Conservation (phyloP, 2,797 vertebrate species). For the Fistularia tabacaria region DNA sequence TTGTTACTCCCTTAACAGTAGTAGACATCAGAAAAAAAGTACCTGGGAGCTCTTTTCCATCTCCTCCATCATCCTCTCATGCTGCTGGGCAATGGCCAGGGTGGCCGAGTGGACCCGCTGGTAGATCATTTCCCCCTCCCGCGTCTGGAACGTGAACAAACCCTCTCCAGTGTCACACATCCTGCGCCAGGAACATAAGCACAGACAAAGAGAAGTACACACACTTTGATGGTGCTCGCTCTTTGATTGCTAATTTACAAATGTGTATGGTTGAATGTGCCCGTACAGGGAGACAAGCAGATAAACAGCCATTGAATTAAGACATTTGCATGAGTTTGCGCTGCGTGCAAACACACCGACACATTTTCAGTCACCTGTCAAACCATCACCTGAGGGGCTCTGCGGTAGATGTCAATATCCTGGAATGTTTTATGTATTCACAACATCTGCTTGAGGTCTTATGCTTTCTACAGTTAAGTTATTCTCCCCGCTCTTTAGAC, state of each 20-base stretch:
- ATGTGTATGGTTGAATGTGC: conserved; percentile 45
- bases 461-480: conserved; percentile 25
- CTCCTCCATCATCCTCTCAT: conserved; percentile 96
- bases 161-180: conserved; percentile 99
- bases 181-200: conserved; percentile 74
- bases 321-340: conserved; percentile 2
- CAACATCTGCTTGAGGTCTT: conserved; percentile 50
- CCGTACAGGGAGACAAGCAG: conserved; percentile 19
- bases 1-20: no score
- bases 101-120: conserved; percentile 98
- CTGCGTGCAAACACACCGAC: conserved; percentile 38
- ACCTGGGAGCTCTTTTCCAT: conserved; percentile 98
- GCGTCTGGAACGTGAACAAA: conserved; percentile 98
- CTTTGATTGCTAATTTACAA: conserved; percentile 54
- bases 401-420: conserved; percentile 50
- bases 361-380: conserved; percentile 45
- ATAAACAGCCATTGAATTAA: conserved; percentile 10
- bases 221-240: conserved; percentile 53
- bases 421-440: conserved; percentile 39
- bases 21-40: conserved; percentile 13
- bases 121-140: conserved; percentile 99
- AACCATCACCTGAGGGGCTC: conserved; percentile 52
- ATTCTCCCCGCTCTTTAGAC: not conserved
- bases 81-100: conserved; percentile 96
- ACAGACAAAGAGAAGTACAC: conserved; percentile 15